Evolutionary conservation across 2,113 vertebrate species (phyloP).

Genomic region (Ia io): DNA sequence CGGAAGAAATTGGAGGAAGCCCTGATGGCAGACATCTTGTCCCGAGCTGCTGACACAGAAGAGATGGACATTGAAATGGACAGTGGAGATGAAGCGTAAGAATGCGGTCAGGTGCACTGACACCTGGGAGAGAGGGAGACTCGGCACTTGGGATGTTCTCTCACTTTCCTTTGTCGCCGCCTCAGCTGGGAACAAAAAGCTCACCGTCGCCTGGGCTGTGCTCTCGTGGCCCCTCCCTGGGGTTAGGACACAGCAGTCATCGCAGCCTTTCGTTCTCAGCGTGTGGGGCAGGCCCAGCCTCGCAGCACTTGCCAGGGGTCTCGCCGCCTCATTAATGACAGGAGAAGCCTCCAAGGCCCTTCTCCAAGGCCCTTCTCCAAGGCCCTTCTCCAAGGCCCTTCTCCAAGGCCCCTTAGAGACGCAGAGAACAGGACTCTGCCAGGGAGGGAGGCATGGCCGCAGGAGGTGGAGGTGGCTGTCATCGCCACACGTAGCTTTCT

Average conservation of each 20-base stretch:
- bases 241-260: background rate
- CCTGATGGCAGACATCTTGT: constrained; percentile 90
- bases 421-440: background rate
- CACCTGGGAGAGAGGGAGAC: background rate
- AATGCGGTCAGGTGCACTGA: constrained; percentile 75
- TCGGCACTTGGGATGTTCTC: accelerated
- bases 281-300: background rate
- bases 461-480: background rate
- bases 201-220: accelerated
- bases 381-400: background rate
- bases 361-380: background rate
- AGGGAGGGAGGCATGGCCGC: background rate
- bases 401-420: background rate
- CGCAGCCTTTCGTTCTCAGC: background rate
- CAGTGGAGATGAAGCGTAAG: constrained; percentile 83
- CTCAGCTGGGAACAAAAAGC: background rate
- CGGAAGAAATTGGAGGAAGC: constrained; percentile 94
- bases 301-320: background rate
- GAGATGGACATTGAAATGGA: constrained; percentile 79
- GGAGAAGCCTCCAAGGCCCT: background rate
- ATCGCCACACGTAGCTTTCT: background rate
- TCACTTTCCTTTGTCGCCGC: background rate
- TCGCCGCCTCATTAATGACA: background rate
- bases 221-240: background rate
- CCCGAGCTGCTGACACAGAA: constrained; percentile 86